Conservation (phyloP, 1,140 invertebrate genomes). For the Achatina immaculata region DNA sequence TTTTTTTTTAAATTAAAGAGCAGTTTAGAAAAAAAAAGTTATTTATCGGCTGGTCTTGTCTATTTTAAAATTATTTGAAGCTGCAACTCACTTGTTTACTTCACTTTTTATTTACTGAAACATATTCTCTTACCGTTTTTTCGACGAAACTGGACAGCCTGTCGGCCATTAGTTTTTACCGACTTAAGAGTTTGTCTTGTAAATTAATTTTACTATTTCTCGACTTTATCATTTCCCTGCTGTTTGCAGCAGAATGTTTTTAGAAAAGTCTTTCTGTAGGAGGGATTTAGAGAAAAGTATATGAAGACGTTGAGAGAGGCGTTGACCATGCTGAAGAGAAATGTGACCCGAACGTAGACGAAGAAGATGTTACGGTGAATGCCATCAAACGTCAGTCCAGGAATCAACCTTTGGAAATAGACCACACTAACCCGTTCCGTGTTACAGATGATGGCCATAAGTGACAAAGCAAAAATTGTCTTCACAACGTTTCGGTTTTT, state of each 20-base stretch:
- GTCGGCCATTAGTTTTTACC: no score
- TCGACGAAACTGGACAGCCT: no score
- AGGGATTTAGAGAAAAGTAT: background rate
- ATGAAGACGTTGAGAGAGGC: background rate
- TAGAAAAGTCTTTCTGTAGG: background rate
- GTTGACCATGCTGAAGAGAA: constrained; percentile 6
- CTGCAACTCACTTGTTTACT: no score
- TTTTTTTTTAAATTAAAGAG: no score
- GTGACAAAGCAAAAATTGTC: background rate
- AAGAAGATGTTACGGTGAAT: background rate
- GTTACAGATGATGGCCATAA: background rate
- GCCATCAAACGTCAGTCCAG: background rate
- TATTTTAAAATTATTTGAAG: no score
- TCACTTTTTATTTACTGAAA: no score
- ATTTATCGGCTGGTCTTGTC: no score
- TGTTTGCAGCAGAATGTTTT: background rate
- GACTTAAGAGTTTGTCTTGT: no score
- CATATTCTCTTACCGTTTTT: no score
- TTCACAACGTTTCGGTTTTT: constrained; percentile 1
- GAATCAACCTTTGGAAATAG: background rate
- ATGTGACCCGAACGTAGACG: background rate
- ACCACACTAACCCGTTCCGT: background rate
- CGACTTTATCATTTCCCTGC: background rate
- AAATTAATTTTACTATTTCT: no score
- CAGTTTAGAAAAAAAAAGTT: no score